Conservation (phyloP, 1,140 invertebrate genomes). For the Epicauta chinensis region DNA sequence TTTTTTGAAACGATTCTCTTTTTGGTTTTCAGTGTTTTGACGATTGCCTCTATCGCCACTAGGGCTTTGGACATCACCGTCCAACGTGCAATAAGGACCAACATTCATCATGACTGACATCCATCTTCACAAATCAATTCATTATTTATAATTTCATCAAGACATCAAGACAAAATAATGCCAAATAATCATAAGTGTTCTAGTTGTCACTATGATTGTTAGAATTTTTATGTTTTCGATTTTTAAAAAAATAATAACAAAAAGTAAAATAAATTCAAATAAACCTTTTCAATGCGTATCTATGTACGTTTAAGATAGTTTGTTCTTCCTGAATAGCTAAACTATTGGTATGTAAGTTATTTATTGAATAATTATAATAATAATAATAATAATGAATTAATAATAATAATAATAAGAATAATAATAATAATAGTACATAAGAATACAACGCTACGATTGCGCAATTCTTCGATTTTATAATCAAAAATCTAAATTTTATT, state of each 20-base stretch:
- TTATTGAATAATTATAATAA: not conserved
- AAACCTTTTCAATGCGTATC: not conserved
- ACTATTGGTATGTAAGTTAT: constrained; percentile 15
- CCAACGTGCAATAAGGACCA: constrained; percentile 45
- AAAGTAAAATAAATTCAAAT: constrained; percentile 20
- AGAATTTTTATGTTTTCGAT: constrained; percentile 29
- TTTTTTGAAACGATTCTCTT: constrained; percentile 4
- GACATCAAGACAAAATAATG: constrained; percentile 18
- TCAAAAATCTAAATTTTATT: no score
- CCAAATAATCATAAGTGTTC: constrained; percentile 38
- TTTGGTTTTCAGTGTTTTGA: constrained; percentile 41
- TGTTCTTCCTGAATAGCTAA: constrained; percentile 14
- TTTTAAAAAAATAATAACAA: no score
- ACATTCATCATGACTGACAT: constrained; percentile 41
- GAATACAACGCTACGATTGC: constrained; percentile 11
- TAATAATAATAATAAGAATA: no score
- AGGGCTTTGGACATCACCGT: constrained; percentile 41
- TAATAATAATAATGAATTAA: not conserved
- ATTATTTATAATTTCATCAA: constrained; percentile 34
- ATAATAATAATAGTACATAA: not conserved
- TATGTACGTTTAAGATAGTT: constrained; percentile 13
- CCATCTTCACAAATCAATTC: constrained; percentile 38
- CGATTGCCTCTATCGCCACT: constrained; percentile 38
- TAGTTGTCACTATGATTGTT: constrained; percentile 34
- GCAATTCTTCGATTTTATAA: constrained; percentile 14